Evolutionary conservation across 2,113 vertebrate species (phyloP).

Genomic region (Lagenorhynchus albirostris): DNA sequence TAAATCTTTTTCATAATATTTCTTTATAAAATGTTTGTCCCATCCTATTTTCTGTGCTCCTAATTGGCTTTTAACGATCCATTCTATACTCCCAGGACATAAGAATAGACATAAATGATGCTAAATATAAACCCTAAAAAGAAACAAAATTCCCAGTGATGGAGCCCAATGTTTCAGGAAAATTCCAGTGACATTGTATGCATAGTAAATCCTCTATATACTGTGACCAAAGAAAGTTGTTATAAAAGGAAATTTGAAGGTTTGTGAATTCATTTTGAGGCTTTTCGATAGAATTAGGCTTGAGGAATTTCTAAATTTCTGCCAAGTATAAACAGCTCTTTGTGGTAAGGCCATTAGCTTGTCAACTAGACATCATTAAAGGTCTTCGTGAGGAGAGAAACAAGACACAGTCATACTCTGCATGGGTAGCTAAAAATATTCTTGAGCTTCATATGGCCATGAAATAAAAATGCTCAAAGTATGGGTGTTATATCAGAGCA

Average conservation of each 20-base stretch:
- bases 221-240: slow-evolving; percentile 27
- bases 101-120: not conserved
- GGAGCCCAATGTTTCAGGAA: not conserved
- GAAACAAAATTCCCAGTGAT: not conserved
- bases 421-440: not conserved
- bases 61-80: not conserved
- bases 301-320: slow-evolving; percentile 51
- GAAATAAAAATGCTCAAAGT: not conserved
- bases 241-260: not conserved
- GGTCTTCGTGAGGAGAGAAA: not conserved
- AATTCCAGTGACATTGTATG: not conserved
- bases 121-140: not conserved
- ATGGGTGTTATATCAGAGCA: not conserved
- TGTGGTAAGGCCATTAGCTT: not conserved
- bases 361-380: slow-evolving; percentile 16
- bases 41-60: not conserved
- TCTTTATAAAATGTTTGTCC: not conserved
- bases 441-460: not conserved
- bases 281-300: not conserved
- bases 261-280: not conserved
- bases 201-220: not conserved
- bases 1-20: not conserved
- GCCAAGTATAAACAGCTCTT: slow-evolving; percentile 23
- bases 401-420: not conserved
- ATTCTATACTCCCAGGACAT: not conserved